Percentiles rank a stretch among this genome's conserved stretches.
Conservation (phyloP, 2,113 vertebrate species). For the Microcebus griseorufus region DNA sequence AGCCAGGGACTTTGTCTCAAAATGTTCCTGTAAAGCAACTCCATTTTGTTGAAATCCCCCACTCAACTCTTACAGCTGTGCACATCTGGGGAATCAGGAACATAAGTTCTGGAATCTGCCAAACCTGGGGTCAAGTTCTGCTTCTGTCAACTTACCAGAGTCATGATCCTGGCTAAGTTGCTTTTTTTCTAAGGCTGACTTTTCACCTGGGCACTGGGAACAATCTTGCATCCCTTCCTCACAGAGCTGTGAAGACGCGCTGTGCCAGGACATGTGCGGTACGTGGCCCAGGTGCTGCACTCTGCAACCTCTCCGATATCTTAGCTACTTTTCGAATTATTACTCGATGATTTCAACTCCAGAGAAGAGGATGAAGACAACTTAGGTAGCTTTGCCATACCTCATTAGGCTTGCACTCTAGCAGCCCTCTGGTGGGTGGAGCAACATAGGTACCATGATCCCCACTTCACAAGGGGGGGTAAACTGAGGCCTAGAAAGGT, state of each 20-base stretch:
- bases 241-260: background rate
- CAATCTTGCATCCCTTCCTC: background rate
- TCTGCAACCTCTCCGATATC: background rate
- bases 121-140: background rate
- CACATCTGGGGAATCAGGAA: background rate
- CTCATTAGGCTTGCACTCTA: background rate
- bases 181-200: background rate
- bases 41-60: background rate
- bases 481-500: background rate
- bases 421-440: background rate
- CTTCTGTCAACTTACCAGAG: background rate
- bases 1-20: background rate
- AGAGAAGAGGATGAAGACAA: background rate
- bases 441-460: background rate
- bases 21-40: background rate
- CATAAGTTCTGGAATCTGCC: background rate
- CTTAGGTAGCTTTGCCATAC: fast-evolving
- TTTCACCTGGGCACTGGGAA: background rate
- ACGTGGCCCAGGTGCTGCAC: background rate
- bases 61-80: background rate
- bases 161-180: background rate
- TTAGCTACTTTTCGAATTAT: background rate
- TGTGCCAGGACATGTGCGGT: fast-evolving
- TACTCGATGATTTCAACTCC: background rate
- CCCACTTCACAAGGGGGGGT: background rate